Evolutionary conservation across 2,888 invertebrate species (phyloP), one percentile per base, ranked within the genome.

Genomic region (Aspidiotus rigidus): DNA sequence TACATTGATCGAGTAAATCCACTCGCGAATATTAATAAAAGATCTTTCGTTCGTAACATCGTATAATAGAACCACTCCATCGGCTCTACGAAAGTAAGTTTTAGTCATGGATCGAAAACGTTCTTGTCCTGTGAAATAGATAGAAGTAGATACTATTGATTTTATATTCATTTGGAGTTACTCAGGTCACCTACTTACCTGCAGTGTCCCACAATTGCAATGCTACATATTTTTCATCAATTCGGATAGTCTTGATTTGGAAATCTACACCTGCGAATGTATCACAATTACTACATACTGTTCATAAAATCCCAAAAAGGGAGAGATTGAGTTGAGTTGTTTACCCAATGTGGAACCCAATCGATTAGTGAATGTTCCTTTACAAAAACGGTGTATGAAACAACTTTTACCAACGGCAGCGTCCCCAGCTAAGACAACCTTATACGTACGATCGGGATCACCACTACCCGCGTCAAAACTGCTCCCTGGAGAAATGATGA

Each of bases 321-420:
- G 28, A 28, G 28, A 28, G 28, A 28, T 5, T 28, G 28, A 28
- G 28, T 5, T 3, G 28, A 28, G 28, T 28, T 28, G 28, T 28
- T 11, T 75, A 82, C 83, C 84, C 69, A 84, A 76, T 0, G 84
- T 85, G 6, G 84, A 82, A 71, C 81, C 82, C 59, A 83, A 77
- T 73, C 81, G 81, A 42, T 78, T 77, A 16, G 80, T 78, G 75
- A 83, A 85, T 67, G 79, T 78, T 13, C 82, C 82, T 75, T 82
- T 82, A 75, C 83, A 81, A 55, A 84, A 79, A 42, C 84, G 76
- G 76, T 82, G 80, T 69, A 84, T 84, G 73, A 84, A 82, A 70
- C 82, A 82, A 8, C 83, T 82, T 76, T 85, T 85, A 8, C 85
- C 84, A 1, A 84, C 84, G 2, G 83, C 82, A 0, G 84, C 83